Evolutionary conservation across 2,797 vertebrate species (phyloP).

Genomic region (Lophius americanus): DNA sequence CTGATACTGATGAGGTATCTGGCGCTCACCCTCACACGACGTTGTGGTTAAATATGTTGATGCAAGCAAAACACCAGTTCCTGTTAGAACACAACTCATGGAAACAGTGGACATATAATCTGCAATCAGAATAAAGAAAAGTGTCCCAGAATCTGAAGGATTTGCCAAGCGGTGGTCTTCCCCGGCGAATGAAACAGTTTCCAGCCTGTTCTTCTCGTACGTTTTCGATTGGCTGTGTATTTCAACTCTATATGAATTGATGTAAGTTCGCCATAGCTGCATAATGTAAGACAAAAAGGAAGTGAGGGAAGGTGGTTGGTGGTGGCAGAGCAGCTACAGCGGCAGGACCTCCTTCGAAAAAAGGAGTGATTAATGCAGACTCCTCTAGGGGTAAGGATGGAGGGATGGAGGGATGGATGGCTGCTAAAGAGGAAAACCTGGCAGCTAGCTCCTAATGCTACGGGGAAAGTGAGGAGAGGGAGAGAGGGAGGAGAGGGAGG

Average conservation of each 20-base stretch:
- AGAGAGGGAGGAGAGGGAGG: conserved; percentile 54
- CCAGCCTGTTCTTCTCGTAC: conserved; percentile 61
- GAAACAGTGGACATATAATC: no score
- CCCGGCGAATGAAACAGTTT: no score
- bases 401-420: conserved; percentile 77
- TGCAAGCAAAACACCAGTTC: no score
- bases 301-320: conserved; percentile 66
- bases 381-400: conserved; percentile 72
- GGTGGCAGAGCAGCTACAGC: conserved; percentile 60
- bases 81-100: no score
- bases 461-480: conserved; percentile 68
- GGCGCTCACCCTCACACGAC: no score
- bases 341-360: conserved; percentile 61
- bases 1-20: no score
- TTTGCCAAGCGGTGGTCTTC: no score
- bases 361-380: conserved; percentile 74
- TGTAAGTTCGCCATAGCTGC: conserved; percentile 66
- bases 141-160: no score
- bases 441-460: conserved; percentile 76
- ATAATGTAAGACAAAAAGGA: conserved; percentile 64
- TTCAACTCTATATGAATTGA: conserved; percentile 64
- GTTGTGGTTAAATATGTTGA: no score
- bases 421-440: conserved; percentile 77
- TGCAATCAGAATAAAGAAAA: conserved; percentile 40
- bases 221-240: conserved; percentile 57